Conservation (phyloP, 2,797 vertebrate genomes). For the Varecia variegata region DNA sequence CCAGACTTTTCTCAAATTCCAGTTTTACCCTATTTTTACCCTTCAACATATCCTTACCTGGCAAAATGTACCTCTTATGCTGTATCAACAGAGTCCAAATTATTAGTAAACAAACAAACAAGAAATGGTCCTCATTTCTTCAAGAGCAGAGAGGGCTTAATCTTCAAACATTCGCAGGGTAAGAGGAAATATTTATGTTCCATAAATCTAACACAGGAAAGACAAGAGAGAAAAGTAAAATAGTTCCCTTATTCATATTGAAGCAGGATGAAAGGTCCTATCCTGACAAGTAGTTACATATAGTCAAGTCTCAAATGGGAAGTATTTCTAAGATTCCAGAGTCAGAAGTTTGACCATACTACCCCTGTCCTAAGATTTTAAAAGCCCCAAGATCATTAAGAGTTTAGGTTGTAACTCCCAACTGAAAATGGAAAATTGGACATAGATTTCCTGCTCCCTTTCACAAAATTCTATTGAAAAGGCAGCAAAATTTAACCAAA, state of each 20-base stretch:
- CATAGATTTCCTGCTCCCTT: not conserved
- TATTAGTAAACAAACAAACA: not conserved
- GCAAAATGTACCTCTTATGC: not conserved
- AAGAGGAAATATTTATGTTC: not conserved
- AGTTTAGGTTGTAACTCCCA: not conserved
- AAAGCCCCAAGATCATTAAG: not conserved
- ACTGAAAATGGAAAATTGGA: not conserved
- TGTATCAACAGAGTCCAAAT: not conserved
- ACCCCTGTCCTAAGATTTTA: not conserved
- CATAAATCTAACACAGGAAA: not conserved
- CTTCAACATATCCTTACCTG: not conserved
- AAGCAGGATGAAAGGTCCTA: not conserved
- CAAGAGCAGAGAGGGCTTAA: not conserved
- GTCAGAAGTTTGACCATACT: not conserved
- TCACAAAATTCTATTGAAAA: not conserved
- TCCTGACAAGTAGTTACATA: not conserved
- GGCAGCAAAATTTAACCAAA: not conserved
- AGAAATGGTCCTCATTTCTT: not conserved
- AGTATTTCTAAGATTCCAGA: not conserved
- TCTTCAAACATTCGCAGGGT: not conserved
- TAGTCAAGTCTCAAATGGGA: not conserved
- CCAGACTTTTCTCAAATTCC: not conserved
- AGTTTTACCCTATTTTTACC: not conserved
- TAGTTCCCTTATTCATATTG: not conserved
- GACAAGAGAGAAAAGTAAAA: not conserved